Base-by-base conservation (phyloP, 2,888 invertebrate species). In the Lucinisca nassula region DNA sequence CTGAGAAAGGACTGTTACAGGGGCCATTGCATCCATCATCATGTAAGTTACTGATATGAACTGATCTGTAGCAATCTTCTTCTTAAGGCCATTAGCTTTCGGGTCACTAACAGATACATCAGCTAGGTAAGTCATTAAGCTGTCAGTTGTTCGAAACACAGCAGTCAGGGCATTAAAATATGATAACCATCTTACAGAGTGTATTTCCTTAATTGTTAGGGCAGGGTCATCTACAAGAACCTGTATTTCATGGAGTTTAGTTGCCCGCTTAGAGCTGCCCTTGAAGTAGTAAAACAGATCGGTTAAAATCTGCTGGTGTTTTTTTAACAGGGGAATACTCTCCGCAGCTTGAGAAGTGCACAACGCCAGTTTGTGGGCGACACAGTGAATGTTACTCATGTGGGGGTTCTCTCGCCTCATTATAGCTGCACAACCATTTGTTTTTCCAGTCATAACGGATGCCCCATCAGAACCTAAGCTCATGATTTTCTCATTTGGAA, bases 1-100 rank as follows among this genome's bases (percentile, higher is more conserved):
- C 78, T 90, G 88, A 1, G 80, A 84, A 14, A 88, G 51, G 8
- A 77, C 21, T 4, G 83, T 89, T 14, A 87, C 79, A 40, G 87
- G 86, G 21, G 84, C 87, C 89, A 86, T 84, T 14, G 86, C 87
- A 87, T 87, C 89, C 87, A 84, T 87, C 75, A 87, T 61, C 75
- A 87, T 38, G 61, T 89, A 85, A n/a, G 81, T 85, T 4, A 61
- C 78, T 4, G 51, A 51, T 21, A 51, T 14, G 21, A 51, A 51
- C 17, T 51, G 76, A 38, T 86, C 81, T 6, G 81, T 83, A 8
- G 81, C 78, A 0, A 86, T 86, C 81, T 82, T 90, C 67, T 85
- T 90, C 75, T 79, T 84, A 2, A 85, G 49, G 6, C 85, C 88
- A 76, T n/a, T 30, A 14, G 84, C 85, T 58, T 88, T 90, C 0